Percentiles rank a stretch among this genome's conserved stretches.
These are phyloP conservation scores for Telmatochromis sp. DNA, from an alignment of 2,113 vertebrate species.

Conservation along the genomic window DNA sequence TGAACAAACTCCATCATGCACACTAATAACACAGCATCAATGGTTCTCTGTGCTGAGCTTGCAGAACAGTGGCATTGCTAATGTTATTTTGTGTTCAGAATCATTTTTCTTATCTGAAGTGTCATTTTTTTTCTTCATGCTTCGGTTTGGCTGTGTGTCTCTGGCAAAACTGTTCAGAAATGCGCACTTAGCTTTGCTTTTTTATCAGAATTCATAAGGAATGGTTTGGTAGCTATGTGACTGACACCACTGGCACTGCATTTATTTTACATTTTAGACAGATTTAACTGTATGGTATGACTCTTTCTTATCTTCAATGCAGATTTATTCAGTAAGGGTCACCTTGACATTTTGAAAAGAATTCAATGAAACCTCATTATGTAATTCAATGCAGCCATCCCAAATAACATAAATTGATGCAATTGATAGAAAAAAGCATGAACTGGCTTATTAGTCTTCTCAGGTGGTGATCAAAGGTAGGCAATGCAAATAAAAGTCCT, in stretches of 20 bases:
- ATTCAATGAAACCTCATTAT: background rate
- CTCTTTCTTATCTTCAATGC: background rate
- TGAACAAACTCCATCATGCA: slow-evolving; percentile 44
- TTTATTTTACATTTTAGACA: background rate
- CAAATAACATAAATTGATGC: background rate
- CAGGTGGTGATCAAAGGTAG: background rate
- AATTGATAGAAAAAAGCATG: background rate
- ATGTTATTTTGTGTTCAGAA: slow-evolving; percentile 27
- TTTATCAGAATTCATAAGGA: background rate
- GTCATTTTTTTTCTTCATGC: background rate
- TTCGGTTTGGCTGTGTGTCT: background rate
- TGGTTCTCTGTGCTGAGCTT: slow-evolving; percentile 13
- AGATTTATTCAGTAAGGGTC: background rate
- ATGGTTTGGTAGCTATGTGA: background rate
- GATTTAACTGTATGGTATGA: background rate
- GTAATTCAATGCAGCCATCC: background rate
- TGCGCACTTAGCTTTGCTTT: background rate
- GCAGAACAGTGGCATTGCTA: slow-evolving; percentile 1
- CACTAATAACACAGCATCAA: slow-evolving; percentile 44
- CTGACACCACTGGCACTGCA: background rate
- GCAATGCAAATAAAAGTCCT: background rate
- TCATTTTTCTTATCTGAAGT: slow-evolving; percentile 15
- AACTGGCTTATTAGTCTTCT: background rate
- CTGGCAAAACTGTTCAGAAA: background rate
- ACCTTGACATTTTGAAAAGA: background rate